Evolutionary conservation across 1,140 invertebrate genomes (phyloP).

Genomic region (Vanessa atalanta): DNA sequence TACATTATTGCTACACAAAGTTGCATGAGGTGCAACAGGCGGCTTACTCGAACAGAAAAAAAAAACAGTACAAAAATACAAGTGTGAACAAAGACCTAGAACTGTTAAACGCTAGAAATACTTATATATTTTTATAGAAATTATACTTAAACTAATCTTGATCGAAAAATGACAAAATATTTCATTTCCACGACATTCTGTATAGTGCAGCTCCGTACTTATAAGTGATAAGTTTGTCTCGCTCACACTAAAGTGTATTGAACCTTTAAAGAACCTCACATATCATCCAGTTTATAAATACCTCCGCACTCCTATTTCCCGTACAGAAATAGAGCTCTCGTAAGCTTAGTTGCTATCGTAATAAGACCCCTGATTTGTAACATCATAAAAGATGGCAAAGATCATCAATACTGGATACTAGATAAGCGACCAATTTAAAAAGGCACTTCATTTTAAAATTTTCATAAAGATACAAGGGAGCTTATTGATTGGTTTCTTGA

Average conservation of each 20-base stretch:
- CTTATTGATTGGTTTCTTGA: neutral
- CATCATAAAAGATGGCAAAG: neutral
- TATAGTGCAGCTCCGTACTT: neutral
- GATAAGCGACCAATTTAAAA: neutral
- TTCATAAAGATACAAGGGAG: neutral
- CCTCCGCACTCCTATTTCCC: constrained; percentile 14
- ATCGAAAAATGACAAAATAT: neutral
- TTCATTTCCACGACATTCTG: neutral
- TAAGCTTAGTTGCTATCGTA: neutral
- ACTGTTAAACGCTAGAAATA: no score
- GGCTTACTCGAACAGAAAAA: no score
- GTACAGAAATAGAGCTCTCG: neutral
- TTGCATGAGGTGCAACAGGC: no score
- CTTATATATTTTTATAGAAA: no score
- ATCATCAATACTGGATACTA: neutral
- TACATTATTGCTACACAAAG: no score
- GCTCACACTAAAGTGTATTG: constrained; percentile 10
- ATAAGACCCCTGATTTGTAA: neutral
- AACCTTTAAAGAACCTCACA: constrained; percentile 15
- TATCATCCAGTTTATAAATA: constrained; percentile 26
- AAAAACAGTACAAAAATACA: no score
- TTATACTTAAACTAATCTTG: no score
- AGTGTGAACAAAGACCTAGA: no score
- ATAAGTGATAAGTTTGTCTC: constrained; percentile 11
- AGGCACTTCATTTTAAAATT: neutral